phyloP scores from a whole-genome alignment of 2,113 vertebrate genomes.

The Campylomormyrus numenius region DNA sequence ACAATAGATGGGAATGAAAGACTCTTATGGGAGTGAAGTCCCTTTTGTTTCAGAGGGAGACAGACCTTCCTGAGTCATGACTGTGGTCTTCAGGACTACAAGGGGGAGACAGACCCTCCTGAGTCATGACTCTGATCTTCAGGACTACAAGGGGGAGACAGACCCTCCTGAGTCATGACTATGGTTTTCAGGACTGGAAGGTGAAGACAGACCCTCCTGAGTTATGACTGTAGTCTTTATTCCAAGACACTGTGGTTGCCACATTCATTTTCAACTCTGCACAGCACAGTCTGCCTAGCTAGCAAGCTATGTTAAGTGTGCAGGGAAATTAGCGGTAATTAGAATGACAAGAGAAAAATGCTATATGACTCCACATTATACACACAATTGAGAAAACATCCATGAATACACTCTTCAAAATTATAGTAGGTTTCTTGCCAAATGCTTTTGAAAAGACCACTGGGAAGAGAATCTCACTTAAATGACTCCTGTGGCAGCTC shows the following conservation, averaged over 20 bases:
- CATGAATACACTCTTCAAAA: constrained; percentile 39
- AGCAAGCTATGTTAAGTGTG: constrained; percentile 54
- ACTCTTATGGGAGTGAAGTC: not conserved
- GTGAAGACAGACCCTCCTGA: not conserved
- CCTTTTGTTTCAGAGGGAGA: not conserved
- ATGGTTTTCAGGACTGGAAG: not conserved
- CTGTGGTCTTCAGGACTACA: not conserved
- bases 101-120: too few relatives aligned
- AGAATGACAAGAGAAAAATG: constrained; percentile 36
- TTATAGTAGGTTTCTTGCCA: constrained; percentile 58
- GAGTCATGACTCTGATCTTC: not conserved
- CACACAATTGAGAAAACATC: constrained; percentile 48
- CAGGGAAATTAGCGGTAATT: constrained; percentile 52
- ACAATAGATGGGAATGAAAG: not conserved
- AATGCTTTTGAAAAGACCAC: constrained; percentile 40
- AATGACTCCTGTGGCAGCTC: not conserved
- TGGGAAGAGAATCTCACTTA: not conserved
- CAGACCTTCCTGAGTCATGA: not conserved
- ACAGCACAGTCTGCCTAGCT: constrained; percentile 49
- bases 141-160: too few relatives aligned
- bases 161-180: too few relatives aligned
- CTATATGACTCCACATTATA: constrained; percentile 44
- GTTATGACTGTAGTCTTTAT: not conserved
- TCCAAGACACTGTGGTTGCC: not conserved
- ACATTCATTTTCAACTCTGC: not conserved